Conservation (phyloP, 2,888 invertebrate species). For the Dicycla oo region DNA sequence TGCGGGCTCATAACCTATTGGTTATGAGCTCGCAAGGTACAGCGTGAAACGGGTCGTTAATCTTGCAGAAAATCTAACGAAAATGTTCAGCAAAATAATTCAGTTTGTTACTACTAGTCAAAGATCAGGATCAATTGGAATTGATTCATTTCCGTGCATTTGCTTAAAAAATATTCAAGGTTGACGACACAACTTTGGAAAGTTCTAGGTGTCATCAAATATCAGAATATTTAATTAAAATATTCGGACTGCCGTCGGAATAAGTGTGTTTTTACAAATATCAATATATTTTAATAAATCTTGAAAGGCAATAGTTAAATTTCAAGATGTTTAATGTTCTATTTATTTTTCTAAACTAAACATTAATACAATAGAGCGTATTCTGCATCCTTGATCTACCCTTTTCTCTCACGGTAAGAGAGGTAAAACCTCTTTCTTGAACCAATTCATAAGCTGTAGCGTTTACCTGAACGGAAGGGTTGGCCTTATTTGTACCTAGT, state of each 20-base stretch:
- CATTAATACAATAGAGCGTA: slow-evolving; percentile 82
- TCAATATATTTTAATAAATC: not conserved
- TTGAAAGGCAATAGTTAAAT: not conserved
- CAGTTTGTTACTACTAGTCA: not conserved
- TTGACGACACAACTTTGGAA: not conserved
- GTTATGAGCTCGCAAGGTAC: too few relatives aligned
- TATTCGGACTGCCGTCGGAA: not conserved
- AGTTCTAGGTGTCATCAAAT: not conserved
- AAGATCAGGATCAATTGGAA: too few relatives aligned
- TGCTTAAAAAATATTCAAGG: not conserved
- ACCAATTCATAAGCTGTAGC: slow-evolving; percentile 67
- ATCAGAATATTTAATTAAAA: not conserved
- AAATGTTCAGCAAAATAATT: not conserved
- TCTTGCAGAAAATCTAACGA: not conserved
- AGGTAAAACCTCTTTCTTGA: slow-evolving; percentile 82
- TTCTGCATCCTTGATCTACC: slow-evolving; percentile 82
- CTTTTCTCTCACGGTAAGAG: slow-evolving; percentile 85
- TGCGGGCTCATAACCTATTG: slow-evolving; percentile 27
- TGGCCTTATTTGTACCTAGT: not conserved
- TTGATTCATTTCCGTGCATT: not conserved
- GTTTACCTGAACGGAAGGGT: slow-evolving; percentile 31
- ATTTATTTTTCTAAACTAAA: slow-evolving; percentile 70
- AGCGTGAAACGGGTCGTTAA: slow-evolving; percentile 2
- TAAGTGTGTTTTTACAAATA: too few relatives aligned
- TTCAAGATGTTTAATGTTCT: not conserved